Base-by-base conservation (phyloP, 2,888 invertebrate species). In the Hemithea aestivaria region DNA sequence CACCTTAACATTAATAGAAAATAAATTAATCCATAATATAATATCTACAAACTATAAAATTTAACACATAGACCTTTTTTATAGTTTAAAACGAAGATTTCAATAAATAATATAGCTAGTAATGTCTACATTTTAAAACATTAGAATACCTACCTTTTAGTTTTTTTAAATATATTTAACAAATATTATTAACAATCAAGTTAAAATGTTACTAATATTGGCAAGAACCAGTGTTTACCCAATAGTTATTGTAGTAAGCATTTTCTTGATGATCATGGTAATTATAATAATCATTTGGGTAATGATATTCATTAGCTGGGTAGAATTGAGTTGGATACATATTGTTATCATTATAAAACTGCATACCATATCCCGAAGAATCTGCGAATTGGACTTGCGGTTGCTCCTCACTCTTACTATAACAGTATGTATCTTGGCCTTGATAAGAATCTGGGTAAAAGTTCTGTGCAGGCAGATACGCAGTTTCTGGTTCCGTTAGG, bases 291-390 rank as follows among this genome's bases (percentile, higher is more conserved):
- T 46, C 38, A 32, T 41, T 32, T 4, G 7, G 0, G 10, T 41
- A 10, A 36, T 25, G 10, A 3, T 6, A 10, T 7, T 32, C 39
- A 10, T 49, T 39, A 31, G 28, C 29, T 1, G 72, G 68, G 44
- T 70, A 75, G 46, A 70, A 70, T 29, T 68, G 57, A 1, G 72
- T 68, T 8, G 69, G 67, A 43, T 70, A 70, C 6, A 56, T 27
- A 43, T 51, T 58, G 2, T 12, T 39, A 35, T 68, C 25, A 22
- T 26, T 24, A 23, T 30, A 33, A 22, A 22, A 40, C 21, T 32
- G 10, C 26, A 39, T 36, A 12, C 12, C 25, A 23, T 35, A 21
- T 7, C 6, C 10, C 6, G 30, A 30, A 8, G 26, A 24, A 29
- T 40, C 9, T 21, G 10, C 7, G 10, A 32, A 10, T 2, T 16